Evolutionary conservation across 1,140 invertebrate genomes (phyloP), one percentile per base, ranked within the genome.

Genomic region (Panagrolaimus sp.): DNA sequence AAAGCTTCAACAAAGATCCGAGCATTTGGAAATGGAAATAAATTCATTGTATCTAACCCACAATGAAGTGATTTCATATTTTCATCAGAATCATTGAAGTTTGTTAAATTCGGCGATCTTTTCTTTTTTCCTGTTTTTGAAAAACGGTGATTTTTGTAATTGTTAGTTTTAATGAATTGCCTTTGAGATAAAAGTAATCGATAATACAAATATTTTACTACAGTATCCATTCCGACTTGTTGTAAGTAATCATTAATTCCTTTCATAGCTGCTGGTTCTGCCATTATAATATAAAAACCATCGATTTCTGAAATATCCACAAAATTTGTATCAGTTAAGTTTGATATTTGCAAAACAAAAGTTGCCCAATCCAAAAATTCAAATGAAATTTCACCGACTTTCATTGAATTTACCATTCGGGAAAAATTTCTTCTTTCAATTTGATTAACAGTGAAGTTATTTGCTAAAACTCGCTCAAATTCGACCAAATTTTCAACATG

Each of bases 151-250:
- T 38, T 4, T 38, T 38, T 2, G 7, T 38, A 2, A 38, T 7
- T 2, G 7, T 38, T 38, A 21, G 5, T 21, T 4, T 58, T 58
- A 28, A 58, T 58, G 17, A 26, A 58, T 10, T 4, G 4, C 3
- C n/a, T 58, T 58, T 58, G 52, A 58, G 15, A 21, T 14, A 21
- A 21, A 4, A 58, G 17, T n/a, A 58, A 17, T 12, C 52, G 52
- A 26, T 58, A 58, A 28, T 58, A 58, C 15, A 58, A 8, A 28
- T 58, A 58, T 26, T 58, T 58, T 21, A 28, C 52, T 12, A 24
- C 28, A 0, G 17, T 12, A 14, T 58, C 52, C 2, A 38, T 38
- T 38, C 7, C 32, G 17, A 9, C 1, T 12, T 58, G 1, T 4
- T n/a, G 10, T 3, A 58, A 28, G 12, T 26, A 58, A 10, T 58